These are phyloP conservation scores for Fistularia tabacaria DNA, from an alignment of 2,797 vertebrate species.

Conservation along the genomic window DNA sequence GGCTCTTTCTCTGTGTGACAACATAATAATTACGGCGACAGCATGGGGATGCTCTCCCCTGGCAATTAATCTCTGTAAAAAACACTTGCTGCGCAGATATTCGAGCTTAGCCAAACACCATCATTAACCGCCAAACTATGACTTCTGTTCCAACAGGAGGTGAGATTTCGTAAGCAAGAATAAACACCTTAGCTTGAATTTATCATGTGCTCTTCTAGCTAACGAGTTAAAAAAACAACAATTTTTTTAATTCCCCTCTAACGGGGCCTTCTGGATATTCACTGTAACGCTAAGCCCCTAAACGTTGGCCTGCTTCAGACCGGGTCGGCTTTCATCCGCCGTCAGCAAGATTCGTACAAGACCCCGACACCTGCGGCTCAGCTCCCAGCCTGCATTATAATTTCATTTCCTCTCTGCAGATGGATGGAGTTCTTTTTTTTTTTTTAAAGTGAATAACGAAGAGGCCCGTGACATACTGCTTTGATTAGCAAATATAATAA, in stretches of 20 bases:
- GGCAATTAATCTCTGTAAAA: slow-evolving; percentile 39
- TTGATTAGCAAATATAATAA: too few species aligned
- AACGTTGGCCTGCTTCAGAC: background rate
- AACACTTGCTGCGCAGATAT: slow-evolving; percentile 54
- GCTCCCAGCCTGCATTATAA: background rate
- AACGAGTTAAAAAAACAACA: background rate
- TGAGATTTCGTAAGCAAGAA: slow-evolving; percentile 55
- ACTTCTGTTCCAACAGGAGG: slow-evolving; percentile 60
- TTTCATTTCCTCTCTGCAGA: slow-evolving; percentile 3
- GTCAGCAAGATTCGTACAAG: background rate
- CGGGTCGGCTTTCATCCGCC: background rate
- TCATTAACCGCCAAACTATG: slow-evolving; percentile 45
- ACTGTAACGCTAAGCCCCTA: background rate
- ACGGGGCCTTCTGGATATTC: too few species aligned
- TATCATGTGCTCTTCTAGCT: slow-evolving; percentile 59
- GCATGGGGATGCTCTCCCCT: slow-evolving; percentile 13
- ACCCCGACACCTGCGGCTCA: background rate
- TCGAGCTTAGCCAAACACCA: slow-evolving; percentile 63
- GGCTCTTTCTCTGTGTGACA: slow-evolving; percentile 21
- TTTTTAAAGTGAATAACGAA: too few species aligned
- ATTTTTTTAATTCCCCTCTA: background rate
- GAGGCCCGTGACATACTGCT: too few species aligned
- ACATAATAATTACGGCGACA: slow-evolving; percentile 29
- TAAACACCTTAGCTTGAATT: slow-evolving; percentile 46
- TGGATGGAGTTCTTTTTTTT: background rate